Evolutionary conservation across 2,888 invertebrate genomes (phyloP), one percentile per base, ranked within the genome.

Genomic region (Acanthopleura granulata): DNA sequence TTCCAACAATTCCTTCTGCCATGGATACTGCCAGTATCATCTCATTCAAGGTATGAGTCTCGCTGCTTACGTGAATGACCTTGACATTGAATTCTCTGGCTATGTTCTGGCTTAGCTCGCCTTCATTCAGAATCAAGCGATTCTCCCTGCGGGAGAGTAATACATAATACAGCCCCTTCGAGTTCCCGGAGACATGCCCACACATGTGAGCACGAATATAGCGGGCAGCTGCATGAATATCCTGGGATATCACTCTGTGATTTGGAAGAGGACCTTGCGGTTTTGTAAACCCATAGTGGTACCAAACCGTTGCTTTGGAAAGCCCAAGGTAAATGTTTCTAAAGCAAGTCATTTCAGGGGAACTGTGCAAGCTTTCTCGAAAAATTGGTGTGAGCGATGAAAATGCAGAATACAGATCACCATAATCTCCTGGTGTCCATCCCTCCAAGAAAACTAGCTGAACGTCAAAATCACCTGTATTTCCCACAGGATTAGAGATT

Each of bases 241-340:
- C 80, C 18, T 73, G 49, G 16, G 81, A 76, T 6, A 83, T 83
- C 6, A 87, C 80, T 75, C 79, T 49, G 12, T 61, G 30, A 61
- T 81, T 81, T 29, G 77, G 74, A 51, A 90, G 49, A 3, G 91
- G 90, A 30, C 91, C 90, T 80, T 92, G 92, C 0, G 90, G 91
- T 72, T 82, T 76, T 40, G 80, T 81, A 83, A 92, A 92, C 3
- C 92, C 92, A 87, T 92, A 92, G 72, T 92, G 91, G 83, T 91
- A 92, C 91, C 92, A 92, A 3, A 87, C 79, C 27, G 90, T 91
- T 30, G 84, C 77, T 76, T 86, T 86, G 16, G 86, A 83, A 15
- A 92, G 76, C n/a, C 92, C 92, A 12, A 90, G 83, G 75, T 84
- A 80, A 3, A 85, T 82, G 74, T 89, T 85, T 51, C 82, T 74